Percentiles rank a stretch among this genome's conserved stretches.
Evolutionary conservation across 2,797 vertebrate genomes (phyloP).

Genomic region (Nyctalus aviator): DNA sequence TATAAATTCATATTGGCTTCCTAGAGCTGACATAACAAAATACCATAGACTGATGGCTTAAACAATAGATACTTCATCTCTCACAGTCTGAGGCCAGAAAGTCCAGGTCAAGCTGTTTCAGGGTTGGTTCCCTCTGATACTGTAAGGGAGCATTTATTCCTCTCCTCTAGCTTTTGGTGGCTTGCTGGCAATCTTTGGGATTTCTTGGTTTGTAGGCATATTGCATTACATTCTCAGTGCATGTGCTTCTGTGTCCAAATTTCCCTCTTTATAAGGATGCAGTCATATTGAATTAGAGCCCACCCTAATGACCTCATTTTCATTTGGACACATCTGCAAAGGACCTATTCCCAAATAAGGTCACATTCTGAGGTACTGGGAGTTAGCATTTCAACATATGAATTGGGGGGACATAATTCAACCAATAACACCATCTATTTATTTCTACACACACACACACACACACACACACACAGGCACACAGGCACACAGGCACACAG

Average conservation of each 20-base stretch:
- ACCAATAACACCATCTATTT: not conserved
- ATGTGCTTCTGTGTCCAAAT: not conserved
- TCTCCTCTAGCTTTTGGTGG: not conserved
- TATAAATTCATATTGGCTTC: not conserved
- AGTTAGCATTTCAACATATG: not conserved
- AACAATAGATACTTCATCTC: fast-evolving
- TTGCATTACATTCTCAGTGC: not conserved
- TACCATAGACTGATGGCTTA: not conserved
- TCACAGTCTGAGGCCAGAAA: not conserved
- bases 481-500: not conserved
- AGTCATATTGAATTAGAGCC: not conserved
- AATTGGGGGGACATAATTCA: not conserved
- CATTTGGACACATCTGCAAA: not conserved
- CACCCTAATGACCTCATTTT: not conserved
- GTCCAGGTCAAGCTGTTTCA: too few relatives aligned
- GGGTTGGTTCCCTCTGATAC: not conserved
- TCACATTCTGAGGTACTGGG: not conserved
- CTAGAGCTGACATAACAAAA: not conserved
- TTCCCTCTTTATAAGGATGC: not conserved
- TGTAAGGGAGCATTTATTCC: too few relatives aligned
- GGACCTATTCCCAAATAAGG: not conserved
- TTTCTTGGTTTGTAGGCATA: not conserved
- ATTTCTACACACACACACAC: not conserved
- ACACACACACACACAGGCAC: not conserved
- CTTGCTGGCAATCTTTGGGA: not conserved